Evolutionary conservation across 2,113 vertebrate species (phyloP).

Genomic region (Scopus umbretta): DNA sequence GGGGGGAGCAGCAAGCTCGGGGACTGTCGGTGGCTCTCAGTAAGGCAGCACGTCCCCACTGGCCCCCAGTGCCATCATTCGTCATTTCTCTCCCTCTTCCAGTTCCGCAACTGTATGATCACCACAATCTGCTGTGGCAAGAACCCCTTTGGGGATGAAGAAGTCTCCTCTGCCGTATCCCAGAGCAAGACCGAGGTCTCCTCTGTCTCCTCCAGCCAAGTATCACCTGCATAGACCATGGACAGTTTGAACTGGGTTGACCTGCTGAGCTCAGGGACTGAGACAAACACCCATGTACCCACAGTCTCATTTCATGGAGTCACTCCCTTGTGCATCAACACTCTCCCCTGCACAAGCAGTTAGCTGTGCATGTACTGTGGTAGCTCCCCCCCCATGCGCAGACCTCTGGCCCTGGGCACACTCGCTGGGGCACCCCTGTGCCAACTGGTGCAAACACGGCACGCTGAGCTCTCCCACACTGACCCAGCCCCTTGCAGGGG

Average conservation of each 20-base stretch:
- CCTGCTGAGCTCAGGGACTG: not conserved
- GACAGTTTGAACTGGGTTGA: constrained; percentile 42
- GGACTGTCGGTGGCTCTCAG: not conserved
- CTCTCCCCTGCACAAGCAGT: not conserved
- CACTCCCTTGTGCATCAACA: not conserved
- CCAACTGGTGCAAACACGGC: not conserved
- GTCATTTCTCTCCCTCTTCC: not conserved
- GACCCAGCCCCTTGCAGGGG: not conserved
- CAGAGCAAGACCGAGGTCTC: constrained; percentile 84
- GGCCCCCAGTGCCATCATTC: not conserved
- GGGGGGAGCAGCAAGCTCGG: not conserved
- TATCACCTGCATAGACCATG: constrained; percentile 64
- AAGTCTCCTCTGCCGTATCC: constrained; percentile 68
- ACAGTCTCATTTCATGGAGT: not conserved
- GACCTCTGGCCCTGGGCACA: not conserved
- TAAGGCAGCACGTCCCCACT: fast-evolving
- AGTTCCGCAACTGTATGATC: constrained; percentile 87
- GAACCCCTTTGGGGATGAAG: constrained; percentile 76
- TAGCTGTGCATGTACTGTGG: not conserved
- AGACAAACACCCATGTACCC: not conserved
- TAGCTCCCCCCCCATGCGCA: not conserved
- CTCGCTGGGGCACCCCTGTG: not conserved
- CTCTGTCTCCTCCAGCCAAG: constrained; percentile 73
- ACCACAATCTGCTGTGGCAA: constrained; percentile 79
- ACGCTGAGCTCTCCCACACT: not conserved